phyloP scores from a whole-genome alignment of 2,113 vertebrate genomes.

The Polypterus bichir region DNA sequence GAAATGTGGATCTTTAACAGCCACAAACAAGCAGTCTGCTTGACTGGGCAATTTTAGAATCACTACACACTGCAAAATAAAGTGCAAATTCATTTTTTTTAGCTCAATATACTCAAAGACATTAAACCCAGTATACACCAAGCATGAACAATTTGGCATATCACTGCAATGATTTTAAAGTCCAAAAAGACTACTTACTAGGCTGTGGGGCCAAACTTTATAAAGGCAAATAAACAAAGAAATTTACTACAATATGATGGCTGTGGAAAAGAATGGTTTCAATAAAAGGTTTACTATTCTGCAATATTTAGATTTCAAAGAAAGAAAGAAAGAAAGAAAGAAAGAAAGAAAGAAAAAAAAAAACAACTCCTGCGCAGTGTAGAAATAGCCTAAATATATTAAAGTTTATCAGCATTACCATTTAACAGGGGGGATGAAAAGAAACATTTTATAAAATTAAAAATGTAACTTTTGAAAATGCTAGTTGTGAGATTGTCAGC shows the following conservation, averaged over 20 bases:
- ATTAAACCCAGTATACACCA: not conserved
- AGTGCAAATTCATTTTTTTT: slow-evolving; percentile 41
- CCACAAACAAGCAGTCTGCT: slow-evolving; percentile 18
- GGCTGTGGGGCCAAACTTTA: not conserved
- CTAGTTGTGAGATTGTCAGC: no score
- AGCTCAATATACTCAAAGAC: not conserved
- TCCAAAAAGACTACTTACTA: not conserved
- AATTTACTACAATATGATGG: not conserved
- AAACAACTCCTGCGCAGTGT: no score
- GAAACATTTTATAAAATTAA: no score
- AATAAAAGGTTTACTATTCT: not conserved
- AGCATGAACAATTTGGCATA: no score
- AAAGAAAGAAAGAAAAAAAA: no score
- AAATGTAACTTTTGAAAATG: no score
- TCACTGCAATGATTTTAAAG: not conserved
- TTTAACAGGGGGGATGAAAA: no score
- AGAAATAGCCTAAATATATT: no score
- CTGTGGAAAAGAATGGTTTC: not conserved
- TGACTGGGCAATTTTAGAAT: slow-evolving; percentile 36
- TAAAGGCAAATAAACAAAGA: not conserved
- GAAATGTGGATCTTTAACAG: slow-evolving; percentile 26
- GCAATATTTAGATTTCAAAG: no score
- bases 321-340: no score
- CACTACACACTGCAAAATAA: slow-evolving; percentile 32
- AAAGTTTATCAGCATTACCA: no score